phyloP scores from a whole-genome alignment of 2,797 vertebrate species.

The Lates japonicus region DNA sequence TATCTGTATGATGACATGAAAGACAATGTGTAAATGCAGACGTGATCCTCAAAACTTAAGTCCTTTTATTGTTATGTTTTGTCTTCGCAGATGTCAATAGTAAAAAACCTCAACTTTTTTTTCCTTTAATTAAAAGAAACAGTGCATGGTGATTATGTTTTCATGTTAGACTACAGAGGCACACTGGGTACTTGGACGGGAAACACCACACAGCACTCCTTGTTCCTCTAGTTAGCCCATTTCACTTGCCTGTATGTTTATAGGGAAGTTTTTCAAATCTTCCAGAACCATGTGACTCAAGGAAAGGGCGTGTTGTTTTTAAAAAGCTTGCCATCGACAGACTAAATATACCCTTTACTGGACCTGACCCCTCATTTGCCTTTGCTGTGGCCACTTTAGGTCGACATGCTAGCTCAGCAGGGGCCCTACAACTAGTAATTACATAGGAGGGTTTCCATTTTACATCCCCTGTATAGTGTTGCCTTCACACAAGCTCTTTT shows the following conservation, averaged over 20 bases:
- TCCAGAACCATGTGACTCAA: constrained; percentile 75
- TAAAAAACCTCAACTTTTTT: constrained; percentile 56
- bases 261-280: constrained; percentile 74
- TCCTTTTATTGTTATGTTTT: constrained; percentile 44
- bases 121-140: constrained; percentile 69
- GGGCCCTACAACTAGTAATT: constrained; percentile 82
- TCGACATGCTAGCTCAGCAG: constrained; percentile 82
- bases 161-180: constrained; percentile 68
- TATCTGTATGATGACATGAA: constrained; percentile 2
- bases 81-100: constrained; percentile 66
- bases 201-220: constrained; percentile 68
- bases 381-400: constrained; percentile 87
- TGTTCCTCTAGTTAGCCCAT: constrained; percentile 59
- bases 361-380: constrained; percentile 87
- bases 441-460: constrained; percentile 83
- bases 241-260: constrained; percentile 74
- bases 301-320: constrained; percentile 83
- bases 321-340: constrained; percentile 78
- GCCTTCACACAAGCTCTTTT: constrained; percentile 76
- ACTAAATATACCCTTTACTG: constrained; percentile 88
- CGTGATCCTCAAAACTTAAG: constrained; percentile 16
- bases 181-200: constrained; percentile 46
- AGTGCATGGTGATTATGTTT: constrained; percentile 77
- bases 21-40: not conserved
- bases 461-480: constrained; percentile 77